Percentiles rank a stretch among this genome's conserved stretches.
Evolutionary conservation across 2,113 vertebrate species (phyloP).

Genomic region (Acinonyx jubatus): DNA sequence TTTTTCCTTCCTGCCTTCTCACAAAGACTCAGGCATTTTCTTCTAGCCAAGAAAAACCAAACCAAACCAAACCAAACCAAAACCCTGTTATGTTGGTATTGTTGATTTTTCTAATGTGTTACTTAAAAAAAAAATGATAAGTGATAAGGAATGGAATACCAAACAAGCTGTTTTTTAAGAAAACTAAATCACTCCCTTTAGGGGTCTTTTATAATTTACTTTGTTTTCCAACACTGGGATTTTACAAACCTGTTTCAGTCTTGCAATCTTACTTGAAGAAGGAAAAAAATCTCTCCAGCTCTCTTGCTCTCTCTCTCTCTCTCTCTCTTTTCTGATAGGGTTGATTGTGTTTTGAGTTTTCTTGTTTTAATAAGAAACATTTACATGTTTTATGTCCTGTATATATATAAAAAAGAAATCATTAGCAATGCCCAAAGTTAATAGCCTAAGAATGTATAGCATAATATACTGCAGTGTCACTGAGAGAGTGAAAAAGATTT

Average conservation of each 20-base stretch:
- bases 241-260: slow-evolving; percentile 52
- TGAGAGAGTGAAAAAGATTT: slow-evolving; percentile 82
- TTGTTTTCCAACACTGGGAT: slow-evolving; percentile 17
- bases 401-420: slow-evolving; percentile 76
- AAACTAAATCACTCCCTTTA: slow-evolving; percentile 35
- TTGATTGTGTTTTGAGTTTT: slow-evolving; percentile 77
- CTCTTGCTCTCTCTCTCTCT: background rate
- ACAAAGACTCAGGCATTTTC: background rate
- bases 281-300: background rate
- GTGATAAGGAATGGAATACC: slow-evolving; percentile 22
- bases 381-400: slow-evolving; percentile 64
- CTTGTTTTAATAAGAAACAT: slow-evolving; percentile 67
- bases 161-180: slow-evolving; percentile 62
- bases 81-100: background rate
- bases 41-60: background rate
- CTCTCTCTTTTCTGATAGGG: slow-evolving; percentile 13
- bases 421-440: slow-evolving; percentile 81
- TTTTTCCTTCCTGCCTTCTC: background rate
- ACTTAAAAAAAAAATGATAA: background rate
- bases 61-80: background rate
- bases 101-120: slow-evolving; percentile 16
- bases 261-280: slow-evolving; percentile 13
- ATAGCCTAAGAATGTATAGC: slow-evolving; percentile 83
- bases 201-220: slow-evolving; percentile 62
- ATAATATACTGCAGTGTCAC: slow-evolving; percentile 79